These are phyloP conservation scores for Drosophila demipolita DNA, from an alignment of 2,888 invertebrate genomes.

Conservation along the genomic window DNA sequence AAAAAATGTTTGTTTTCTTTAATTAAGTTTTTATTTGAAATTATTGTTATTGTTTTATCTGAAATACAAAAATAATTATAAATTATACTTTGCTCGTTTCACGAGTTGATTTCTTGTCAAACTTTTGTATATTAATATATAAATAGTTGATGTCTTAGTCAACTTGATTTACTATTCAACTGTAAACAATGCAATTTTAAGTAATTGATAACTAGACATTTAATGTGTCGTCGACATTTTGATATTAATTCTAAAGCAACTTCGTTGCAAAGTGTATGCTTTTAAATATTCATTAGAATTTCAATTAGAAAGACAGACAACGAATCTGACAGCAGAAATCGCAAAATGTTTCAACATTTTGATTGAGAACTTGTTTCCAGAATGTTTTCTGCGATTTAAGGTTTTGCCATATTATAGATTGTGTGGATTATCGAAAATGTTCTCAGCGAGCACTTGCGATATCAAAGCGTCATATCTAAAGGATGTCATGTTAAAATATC, in stretches of 20 bases:
- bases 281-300: slow-evolving; percentile 49
- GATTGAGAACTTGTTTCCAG: slow-evolving; percentile 67
- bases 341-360: slow-evolving; percentile 53
- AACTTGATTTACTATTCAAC: neutral
- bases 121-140: neutral
- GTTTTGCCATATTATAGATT: slow-evolving; percentile 17
- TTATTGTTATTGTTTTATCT: neutral
- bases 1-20: neutral
- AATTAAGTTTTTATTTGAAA: neutral
- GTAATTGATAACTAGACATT: neutral
- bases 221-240: neutral
- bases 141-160: neutral
- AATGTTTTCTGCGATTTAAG: slow-evolving; percentile 18
- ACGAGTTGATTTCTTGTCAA: neutral
- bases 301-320: slow-evolving; percentile 42
- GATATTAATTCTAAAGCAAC: neutral
- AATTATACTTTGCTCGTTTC: neutral
- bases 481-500: slow-evolving; percentile 67
- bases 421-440: slow-evolving; percentile 54
- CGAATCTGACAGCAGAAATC: slow-evolving; percentile 58
- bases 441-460: slow-evolving; percentile 41
- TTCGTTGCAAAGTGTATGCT: slow-evolving; percentile 54
- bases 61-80: neutral
- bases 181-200: neutral
- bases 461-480: slow-evolving; percentile 69